A percentile compares a stretch with the other conserved stretches of the same genome.
These are phyloP conservation scores for Nebria salina DNA, from an alignment of 2,888 invertebrate genomes.

Conservation along the genomic window DNA sequence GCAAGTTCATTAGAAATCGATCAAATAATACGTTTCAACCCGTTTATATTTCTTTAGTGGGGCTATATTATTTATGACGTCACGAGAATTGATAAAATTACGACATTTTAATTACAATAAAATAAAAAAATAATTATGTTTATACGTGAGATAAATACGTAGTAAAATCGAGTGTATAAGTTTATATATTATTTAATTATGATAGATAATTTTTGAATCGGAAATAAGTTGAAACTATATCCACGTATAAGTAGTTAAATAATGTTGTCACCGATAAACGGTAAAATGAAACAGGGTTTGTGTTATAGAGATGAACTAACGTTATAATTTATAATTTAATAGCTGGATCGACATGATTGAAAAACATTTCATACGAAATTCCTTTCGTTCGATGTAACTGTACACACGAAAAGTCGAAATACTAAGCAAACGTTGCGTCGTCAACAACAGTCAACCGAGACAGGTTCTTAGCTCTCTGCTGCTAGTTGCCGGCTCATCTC, in stretches of 20 bases:
- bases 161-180: no score
- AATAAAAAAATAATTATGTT: no score
- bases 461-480: neutral
- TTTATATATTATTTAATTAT: no score
- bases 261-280: neutral
- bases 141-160: no score
- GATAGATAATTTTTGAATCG: neutral
- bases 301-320: neutral
- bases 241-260: neutral
- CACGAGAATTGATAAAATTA: no score
- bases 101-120: no score
- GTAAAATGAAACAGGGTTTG: neutral
- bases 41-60: no score
- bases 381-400: neutral
- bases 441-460: neutral
- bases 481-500: neutral
- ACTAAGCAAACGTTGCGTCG: neutral
- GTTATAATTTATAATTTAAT: neutral
- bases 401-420: constrained; percentile 1
- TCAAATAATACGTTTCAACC: no score
- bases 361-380: neutral
- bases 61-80: no score
- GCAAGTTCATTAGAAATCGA: no score
- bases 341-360: neutral
- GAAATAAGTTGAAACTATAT: neutral